A percentile compares a stretch with the other conserved stretches of the same genome.
phyloP scores from a whole-genome alignment of 35 echinoderm and acorn worm genomes.

The Strongylocentrotus purpuratus region DNA sequence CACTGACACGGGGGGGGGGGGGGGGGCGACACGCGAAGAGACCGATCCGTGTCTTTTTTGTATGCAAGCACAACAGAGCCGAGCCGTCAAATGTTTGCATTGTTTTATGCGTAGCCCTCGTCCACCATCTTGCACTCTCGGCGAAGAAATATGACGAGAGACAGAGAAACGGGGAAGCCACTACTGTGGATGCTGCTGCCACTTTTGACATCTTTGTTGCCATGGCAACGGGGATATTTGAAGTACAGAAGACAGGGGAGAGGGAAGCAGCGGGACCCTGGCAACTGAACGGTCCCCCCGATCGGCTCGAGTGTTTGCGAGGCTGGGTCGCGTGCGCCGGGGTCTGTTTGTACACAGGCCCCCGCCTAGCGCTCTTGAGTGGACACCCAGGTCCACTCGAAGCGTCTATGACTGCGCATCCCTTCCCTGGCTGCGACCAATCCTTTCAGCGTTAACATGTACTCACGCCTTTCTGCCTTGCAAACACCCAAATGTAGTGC shows the following conservation, averaged over 20 bases:
- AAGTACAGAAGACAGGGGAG: background rate
- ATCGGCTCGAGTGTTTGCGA: conserved; percentile 16
- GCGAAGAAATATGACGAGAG: background rate
- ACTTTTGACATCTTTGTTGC: conserved; percentile 42
- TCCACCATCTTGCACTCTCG: background rate
- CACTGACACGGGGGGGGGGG: background rate
- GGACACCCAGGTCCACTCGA: conserved; percentile 19
- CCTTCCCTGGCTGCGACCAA: background rate
- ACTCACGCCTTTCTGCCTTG: background rate
- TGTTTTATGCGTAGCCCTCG: background rate
- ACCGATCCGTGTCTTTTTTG: background rate
- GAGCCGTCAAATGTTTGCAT: background rate
- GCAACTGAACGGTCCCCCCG: background rate
- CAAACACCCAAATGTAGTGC: background rate
- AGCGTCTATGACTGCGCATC: background rate
- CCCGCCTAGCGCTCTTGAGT: background rate
- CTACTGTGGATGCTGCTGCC: background rate
- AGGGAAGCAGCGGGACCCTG: background rate
- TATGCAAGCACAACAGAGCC: background rate
- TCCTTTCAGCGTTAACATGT: background rate
- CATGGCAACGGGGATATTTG: background rate
- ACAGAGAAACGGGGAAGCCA: background rate
- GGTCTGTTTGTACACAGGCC: conserved; percentile 13
- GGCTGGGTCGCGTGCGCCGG: background rate
- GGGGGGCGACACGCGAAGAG: background rate